Evolutionary conservation across 2,113 vertebrate genomes (phyloP), one percentile per base, ranked within the genome.

Genomic region (Clarias macrocephalus): DNA sequence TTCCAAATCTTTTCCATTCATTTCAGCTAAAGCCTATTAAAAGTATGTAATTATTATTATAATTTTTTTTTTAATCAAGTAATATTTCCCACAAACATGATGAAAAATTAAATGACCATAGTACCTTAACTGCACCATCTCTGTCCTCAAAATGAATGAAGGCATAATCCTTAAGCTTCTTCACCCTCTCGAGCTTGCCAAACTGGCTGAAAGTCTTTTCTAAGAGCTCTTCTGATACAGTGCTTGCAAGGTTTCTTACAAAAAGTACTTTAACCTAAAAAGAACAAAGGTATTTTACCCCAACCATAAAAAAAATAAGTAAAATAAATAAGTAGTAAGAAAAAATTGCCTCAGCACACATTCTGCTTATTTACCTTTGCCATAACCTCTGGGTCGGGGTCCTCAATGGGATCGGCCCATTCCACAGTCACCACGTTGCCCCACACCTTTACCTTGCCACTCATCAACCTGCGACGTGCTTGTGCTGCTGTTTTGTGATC

Each of bases 401-500:
- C 98, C 95, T 99, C 98, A 88, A 99, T 99, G 86, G 98, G 98
- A 88, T 99, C 98, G 42, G 98, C 98, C 98, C 98, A 99, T 90
- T 99, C 98, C 88, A 99, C 98, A 0, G 98, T 99, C 92, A 99
- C 98, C 92, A 99, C 97, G 84, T 99, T 99, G 81, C 98, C 97
- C 98, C 98, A 99, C 88, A 99, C 98, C 92, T 99, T 99, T 91
- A 99, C 98, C 94, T 99, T 99, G 92, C 98, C 98, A 0, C 98
- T 99, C 98, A 99, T 99, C 92, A 99, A 94, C 87, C 98, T 96
- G 86, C 98, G 98, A 37, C 98, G 96, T 84, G 98, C 98, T 91
- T 99, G 98, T 91, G 98, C 98, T 73, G 98, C 98, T 1, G 98
- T 99, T 95, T 99, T 99, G 92, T 99, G 98, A 95, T 99, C 98